Percentiles rank a stretch among this genome's conserved stretches.
Evolutionary conservation across 2,113 vertebrate genomes (phyloP).

Genomic region (Emberiza fucata): DNA sequence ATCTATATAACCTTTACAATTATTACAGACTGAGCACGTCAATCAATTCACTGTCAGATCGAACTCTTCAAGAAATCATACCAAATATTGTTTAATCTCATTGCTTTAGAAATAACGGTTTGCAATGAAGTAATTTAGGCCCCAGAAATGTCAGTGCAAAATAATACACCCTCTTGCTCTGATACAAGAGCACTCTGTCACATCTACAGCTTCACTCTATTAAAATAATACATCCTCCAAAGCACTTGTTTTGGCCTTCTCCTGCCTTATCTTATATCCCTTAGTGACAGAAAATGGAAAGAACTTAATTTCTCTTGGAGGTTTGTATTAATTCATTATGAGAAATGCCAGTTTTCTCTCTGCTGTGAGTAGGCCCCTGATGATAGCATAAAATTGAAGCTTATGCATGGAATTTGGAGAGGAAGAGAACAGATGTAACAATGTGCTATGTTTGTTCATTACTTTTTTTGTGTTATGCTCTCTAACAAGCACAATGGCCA

Average conservation of each 20-base stretch:
- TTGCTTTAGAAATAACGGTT: slow-evolving; percentile 23
- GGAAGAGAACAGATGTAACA: rapidly evolving
- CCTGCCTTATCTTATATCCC: not conserved
- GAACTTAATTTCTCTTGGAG: slow-evolving; percentile 5
- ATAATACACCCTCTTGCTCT: not conserved
- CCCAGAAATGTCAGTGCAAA: not conserved
- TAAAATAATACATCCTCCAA: slow-evolving; percentile 26
- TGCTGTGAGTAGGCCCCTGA: not conserved
- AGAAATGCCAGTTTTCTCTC: not conserved
- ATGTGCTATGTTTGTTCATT: not conserved
- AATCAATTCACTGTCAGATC: not conserved
- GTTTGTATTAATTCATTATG: not conserved
- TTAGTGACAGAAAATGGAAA: slow-evolving; percentile 6
- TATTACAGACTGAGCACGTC: not conserved
- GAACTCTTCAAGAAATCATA: not conserved
- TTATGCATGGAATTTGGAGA: not conserved
- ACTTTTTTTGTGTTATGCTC: not conserved
- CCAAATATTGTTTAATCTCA: not conserved
- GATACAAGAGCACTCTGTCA: not conserved
- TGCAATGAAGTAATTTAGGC: not conserved
- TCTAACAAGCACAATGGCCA: not conserved
- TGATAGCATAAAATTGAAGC: not conserved
- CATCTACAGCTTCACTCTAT: not conserved
- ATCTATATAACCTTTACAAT: not conserved
- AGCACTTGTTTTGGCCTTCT: slow-evolving; percentile 21